These are phyloP conservation scores for Atopsyche davidsoni DNA, from an alignment of 1,140 invertebrate species.

Conservation along the genomic window DNA sequence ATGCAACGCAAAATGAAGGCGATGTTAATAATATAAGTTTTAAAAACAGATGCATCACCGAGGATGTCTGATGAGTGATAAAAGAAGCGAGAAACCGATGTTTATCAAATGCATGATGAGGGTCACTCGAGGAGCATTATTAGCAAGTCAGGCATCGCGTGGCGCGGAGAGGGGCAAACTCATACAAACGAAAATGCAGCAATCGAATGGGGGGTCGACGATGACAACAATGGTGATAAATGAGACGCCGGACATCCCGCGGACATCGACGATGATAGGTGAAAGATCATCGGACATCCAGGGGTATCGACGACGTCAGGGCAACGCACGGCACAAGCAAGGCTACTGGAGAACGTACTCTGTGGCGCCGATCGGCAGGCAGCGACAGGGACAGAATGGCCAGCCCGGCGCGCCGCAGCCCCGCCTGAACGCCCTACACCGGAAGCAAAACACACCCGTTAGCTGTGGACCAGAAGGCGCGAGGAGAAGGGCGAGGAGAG, in stretches of 20 bases:
- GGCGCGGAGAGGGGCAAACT: no score
- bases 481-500: no score
- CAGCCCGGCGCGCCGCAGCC: conserved; percentile 24
- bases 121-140: no score
- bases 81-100: no score
- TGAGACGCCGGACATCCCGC: background rate
- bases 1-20: no score
- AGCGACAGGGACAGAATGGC: conserved; percentile 28
- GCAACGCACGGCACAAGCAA: conserved; percentile 8
- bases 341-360: conserved; percentile 23
- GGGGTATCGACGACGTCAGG: background rate
- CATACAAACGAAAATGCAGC: no score
- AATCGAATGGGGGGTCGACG: background rate
- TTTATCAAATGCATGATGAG: no score
- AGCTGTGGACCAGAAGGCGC: no score
- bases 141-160: no score
- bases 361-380: conserved; percentile 20
- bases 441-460: conserved; percentile 12
- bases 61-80: no score
- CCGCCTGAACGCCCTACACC: conserved; percentile 26
- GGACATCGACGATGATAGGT: conserved; percentile 5
- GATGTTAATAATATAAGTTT: no score
- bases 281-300: conserved; percentile 7
- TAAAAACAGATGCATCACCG: no score
- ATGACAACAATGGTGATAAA: background rate